phyloP scores from a whole-genome alignment of 2,888 invertebrate genomes.

The Gerris lacustris region DNA sequence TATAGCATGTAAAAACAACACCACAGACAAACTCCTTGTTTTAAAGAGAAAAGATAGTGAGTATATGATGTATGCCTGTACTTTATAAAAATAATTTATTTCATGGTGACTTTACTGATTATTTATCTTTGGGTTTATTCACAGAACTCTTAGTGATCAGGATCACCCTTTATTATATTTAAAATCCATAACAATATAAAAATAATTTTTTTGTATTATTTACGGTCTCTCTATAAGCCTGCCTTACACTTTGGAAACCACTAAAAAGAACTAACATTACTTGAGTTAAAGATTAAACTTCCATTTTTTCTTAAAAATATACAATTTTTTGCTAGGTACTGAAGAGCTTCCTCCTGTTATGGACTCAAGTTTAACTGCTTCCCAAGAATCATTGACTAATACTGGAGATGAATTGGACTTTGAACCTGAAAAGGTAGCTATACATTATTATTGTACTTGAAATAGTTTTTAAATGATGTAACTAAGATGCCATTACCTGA shows the following conservation, averaged over 20 bases:
- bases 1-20: conserved; percentile 58
- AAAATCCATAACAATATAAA: no score
- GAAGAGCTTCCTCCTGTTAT: conserved; percentile 46
- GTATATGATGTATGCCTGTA: conserved; percentile 28
- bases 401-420: conserved; percentile 31
- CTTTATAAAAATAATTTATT: background rate
- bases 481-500: no score
- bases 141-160: conserved; percentile 19
- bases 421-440: conserved; percentile 30
- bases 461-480: no score
- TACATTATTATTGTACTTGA: background rate
- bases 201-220: no score
- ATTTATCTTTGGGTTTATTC: conserved; percentile 12
- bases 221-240: no score
- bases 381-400: conserved; percentile 35
- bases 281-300: no score
- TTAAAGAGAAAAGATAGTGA: conserved; percentile 46
- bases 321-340: conserved; percentile 40
- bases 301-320: no score
- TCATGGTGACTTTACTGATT: background rate
- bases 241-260: no score
- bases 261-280: no score
- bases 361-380: conserved; percentile 43
- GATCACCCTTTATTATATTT: conserved; percentile 3
- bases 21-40: conserved; percentile 37